These are phyloP conservation scores for Nycticebus coucang DNA, from an alignment of 2,113 vertebrate species.

Conservation along the genomic window DNA sequence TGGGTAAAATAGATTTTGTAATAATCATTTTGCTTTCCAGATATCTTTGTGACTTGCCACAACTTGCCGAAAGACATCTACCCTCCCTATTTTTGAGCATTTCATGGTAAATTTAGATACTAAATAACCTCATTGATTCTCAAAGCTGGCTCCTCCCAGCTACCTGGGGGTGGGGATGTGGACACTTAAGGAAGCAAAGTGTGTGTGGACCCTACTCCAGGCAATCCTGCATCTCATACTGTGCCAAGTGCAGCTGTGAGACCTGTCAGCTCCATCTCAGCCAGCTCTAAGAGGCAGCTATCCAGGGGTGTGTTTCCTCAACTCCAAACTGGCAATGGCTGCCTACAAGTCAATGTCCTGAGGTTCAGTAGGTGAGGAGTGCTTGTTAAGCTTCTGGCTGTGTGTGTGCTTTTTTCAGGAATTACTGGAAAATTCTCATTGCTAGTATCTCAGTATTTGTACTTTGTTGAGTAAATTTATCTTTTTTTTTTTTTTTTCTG, in stretches of 20 bases:
- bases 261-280: not conserved
- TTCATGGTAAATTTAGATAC: not conserved
- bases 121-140: too few species aligned
- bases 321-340: not conserved
- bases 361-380: not conserved
- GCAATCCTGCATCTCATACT: not conserved
- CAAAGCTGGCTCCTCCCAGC: too few species aligned
- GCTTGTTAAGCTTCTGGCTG: too few species aligned
- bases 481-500: too few species aligned
- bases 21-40: not conserved
- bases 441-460: not conserved
- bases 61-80: not conserved
- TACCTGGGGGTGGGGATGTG: not conserved
- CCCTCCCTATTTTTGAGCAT: too few species aligned
- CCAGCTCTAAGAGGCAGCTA: too few species aligned
- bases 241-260: not conserved
- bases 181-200: not conserved
- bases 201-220: not conserved
- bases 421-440: not conserved
- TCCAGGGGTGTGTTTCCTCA: not conserved
- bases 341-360: too few species aligned
- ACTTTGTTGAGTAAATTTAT: accelerated
- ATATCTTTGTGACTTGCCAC: not conserved
- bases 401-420: not conserved
- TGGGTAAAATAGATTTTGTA: not conserved